Evolutionary conservation across 92 coral and sea anemone genomes (phyloP), one percentile per base, ranked within the genome.

Genomic region (Montipora capitata): DNA sequence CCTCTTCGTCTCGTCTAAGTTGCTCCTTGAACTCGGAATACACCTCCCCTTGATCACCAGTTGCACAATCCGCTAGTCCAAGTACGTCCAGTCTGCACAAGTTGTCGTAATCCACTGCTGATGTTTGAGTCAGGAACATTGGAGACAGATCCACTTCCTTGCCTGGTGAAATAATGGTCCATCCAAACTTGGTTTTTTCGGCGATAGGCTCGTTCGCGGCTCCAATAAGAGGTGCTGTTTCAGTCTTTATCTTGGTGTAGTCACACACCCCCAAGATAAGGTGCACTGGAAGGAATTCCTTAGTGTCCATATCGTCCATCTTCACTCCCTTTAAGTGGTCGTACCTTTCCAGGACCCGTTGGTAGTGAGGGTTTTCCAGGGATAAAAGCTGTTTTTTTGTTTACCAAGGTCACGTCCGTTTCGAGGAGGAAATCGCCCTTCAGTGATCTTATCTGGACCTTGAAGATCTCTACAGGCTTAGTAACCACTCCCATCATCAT

Each of bases 271-370:
- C 67, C 42, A 76, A 20, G 67, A 91, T 91, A 16, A 93, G 45
- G 61, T 90, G 96, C 27, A 93, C 89, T n/a, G 96, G 96, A 20
- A 90, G 88, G 13, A 86, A 68, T 14, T 87, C 54, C 82, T 90
- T 90, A 41, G 80, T 77, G 84, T 90, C 96, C 56, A 42, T 82
- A 72, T 93, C 96, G 56, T 86, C 84, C 93, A 84, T 85, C 63
- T 76, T 68, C 17, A 93, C 89, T 43, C 80, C 96, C 17, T 80
- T 89, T 76, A 90, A 52, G 66, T 88, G 88, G 6, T 72, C 12
- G 67, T 67, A 87, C 81, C 57, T 78, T 16, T 62, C 81, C 12
- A 87, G 74, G 40, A 62, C 54, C 66, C 71, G 70, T 40, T 79
- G 18, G 81, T 87, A 87, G 59, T 40, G 39, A 58, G 91, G 91